Percentiles rank a stretch among this genome's conserved stretches.
Evolutionary conservation across 92 coral and sea anemone genomes (phyloP).

Genomic region (Pocillopora meandrina): DNA sequence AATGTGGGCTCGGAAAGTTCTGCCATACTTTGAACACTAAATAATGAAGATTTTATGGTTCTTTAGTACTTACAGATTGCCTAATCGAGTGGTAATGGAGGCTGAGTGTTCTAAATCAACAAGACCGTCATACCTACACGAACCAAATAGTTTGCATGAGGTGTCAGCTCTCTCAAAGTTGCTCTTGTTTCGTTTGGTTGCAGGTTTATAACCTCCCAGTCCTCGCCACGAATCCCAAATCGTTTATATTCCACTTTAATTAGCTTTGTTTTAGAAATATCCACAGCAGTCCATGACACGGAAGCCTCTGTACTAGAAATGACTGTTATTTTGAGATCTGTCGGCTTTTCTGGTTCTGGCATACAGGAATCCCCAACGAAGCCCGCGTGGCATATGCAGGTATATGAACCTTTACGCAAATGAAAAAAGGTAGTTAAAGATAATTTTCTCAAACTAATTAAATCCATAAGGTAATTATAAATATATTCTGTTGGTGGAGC

Average conservation of each 20-base stretch:
- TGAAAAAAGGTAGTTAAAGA: not conserved
- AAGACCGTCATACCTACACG: constrained; percentile 33
- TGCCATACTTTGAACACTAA: too few relatives aligned
- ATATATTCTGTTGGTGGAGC: too few relatives aligned
- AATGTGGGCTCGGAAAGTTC: too few relatives aligned
- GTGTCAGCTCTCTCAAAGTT: constrained; percentile 15
- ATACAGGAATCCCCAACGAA: constrained; percentile 46
- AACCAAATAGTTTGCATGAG: constrained; percentile 20
- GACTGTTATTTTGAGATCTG: constrained; percentile 14
- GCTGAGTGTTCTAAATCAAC: too few relatives aligned
- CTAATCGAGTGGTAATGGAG: too few relatives aligned
- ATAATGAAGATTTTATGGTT: too few relatives aligned
- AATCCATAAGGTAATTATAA: too few relatives aligned
- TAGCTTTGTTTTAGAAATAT: constrained; percentile 12
- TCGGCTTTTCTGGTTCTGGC: constrained; percentile 19
- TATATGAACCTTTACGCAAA: constrained; percentile 40
- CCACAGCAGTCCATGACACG: constrained; percentile 39
- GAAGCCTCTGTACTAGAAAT: constrained; percentile 21
- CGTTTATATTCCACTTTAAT: constrained; percentile 28
- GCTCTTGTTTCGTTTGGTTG: constrained; percentile 17
- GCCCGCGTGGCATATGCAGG: constrained; percentile 44
- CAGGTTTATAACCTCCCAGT: constrained; percentile 8
- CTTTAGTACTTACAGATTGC: too few relatives aligned
- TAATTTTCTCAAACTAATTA: not conserved
- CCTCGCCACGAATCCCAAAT: not conserved